These are phyloP conservation scores for Epizoanthus illoricatus DNA, from an alignment of 92 coral and sea anemone species.

Conservation along the genomic window DNA sequence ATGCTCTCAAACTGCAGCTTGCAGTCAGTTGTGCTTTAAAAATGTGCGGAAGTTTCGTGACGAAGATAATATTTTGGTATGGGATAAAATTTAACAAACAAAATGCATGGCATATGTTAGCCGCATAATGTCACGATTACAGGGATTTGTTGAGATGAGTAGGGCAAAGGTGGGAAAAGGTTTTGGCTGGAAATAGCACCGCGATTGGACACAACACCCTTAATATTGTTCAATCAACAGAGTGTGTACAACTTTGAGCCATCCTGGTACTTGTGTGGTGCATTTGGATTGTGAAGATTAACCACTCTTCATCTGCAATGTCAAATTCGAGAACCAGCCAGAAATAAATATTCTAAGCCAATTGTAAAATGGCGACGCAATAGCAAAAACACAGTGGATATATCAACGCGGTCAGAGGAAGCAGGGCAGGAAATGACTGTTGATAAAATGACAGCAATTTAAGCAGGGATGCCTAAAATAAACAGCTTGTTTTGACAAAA, in stretches of 20 bases:
- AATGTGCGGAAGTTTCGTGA: neutral
- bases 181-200: neutral
- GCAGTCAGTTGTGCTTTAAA: neutral
- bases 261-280: neutral
- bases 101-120: neutral
- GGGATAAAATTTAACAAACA: neutral
- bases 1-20: neutral
- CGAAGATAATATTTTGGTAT: neutral
- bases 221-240: neutral
- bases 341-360: too few species aligned
- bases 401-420: too few species aligned
- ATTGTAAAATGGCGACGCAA: too few species aligned
- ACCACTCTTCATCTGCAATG: neutral
- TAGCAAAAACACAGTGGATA: too few species aligned
- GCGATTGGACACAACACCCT: neutral
- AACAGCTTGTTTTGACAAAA: neutral
- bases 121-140: neutral
- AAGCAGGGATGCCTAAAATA: neutral
- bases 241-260: neutral
- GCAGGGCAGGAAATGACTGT: too few species aligned
- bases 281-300: neutral
- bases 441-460: too few species aligned
- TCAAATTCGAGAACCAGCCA: neutral
- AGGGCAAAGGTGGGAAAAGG: slow-evolving; percentile 17
- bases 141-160: neutral